Evolutionary conservation across 23 tunicate genomes (phyloP).

Genomic region (Clavelina lepadiformis): DNA sequence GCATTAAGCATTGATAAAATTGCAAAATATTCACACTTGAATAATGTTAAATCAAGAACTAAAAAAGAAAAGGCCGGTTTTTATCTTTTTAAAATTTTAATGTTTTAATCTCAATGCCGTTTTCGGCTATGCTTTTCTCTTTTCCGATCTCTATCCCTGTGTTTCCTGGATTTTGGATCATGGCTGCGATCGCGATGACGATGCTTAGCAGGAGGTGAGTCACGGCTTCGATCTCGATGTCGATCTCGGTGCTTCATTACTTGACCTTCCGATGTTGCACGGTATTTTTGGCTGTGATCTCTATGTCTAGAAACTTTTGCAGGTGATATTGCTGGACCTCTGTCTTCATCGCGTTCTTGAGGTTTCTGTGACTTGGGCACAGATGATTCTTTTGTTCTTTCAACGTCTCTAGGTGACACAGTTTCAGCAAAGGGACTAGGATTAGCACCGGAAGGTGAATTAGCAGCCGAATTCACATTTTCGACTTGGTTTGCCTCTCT

Average conservation of each 20-base stretch:
- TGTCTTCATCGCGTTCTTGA: background rate
- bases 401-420: slow-evolving; percentile 2
- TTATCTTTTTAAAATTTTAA: no score
- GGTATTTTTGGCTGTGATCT: slow-evolving; percentile 1
- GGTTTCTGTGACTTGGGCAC: no score
- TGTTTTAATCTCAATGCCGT: slow-evolving; percentile 1
- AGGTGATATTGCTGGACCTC: background rate
- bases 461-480: slow-evolving; percentile 3
- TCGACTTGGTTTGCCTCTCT: slow-evolving; percentile 29
- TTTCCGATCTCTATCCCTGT: slow-evolving; percentile 16
- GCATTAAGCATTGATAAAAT: no score
- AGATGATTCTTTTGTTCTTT: no score
- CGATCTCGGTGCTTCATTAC: background rate
- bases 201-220: slow-evolving; percentile 16
- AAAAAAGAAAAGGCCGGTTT: no score
- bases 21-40: no score
- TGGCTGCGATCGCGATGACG: slow-evolving; percentile 10
- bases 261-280: slow-evolving; percentile 16
- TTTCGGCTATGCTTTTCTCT: slow-evolving; percentile 14
- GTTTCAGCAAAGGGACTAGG: slow-evolving; percentile 6
- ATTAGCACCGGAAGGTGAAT: slow-evolving; percentile 4
- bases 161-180: slow-evolving; percentile 5
- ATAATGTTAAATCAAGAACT: no score
- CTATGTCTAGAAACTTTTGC: background rate
- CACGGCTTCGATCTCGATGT: background rate